Evolutionary conservation across 1,140 invertebrate genomes (phyloP).

Genomic region (Hylyphantes graminicola): DNA sequence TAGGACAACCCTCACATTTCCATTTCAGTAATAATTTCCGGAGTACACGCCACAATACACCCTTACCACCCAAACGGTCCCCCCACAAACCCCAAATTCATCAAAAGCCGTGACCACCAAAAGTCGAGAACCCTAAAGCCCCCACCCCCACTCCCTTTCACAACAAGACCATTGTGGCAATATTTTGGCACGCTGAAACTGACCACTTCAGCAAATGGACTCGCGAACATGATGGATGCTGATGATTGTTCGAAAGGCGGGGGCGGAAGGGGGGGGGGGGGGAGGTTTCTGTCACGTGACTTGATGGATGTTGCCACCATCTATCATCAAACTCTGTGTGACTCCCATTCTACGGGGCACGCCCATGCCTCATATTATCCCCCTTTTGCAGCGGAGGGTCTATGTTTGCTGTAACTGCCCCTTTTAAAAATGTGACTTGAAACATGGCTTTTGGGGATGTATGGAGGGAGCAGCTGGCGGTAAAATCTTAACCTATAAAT

Average conservation of each 20-base stretch:
- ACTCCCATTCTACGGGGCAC: neutral
- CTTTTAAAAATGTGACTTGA: no score
- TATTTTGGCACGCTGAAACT: constrained; percentile 51
- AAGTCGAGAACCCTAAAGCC: neutral
- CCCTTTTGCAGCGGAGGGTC: no score
- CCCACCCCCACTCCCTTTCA: neutral
- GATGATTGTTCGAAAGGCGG: constrained; percentile 52
- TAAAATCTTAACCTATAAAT: no score
- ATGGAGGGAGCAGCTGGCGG: no score
- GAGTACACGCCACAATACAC: no score
- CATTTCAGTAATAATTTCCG: no score
- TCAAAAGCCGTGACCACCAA: neutral
- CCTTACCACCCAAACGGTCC: no score
- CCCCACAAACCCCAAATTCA: no score
- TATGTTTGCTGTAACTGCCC: no score
- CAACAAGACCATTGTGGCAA: constrained; percentile 35
- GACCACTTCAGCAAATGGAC: constrained; percentile 54
- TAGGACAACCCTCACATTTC: no score
- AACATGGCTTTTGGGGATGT: no score
- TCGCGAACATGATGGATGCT: constrained; percentile 48
- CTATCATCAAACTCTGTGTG: neutral
- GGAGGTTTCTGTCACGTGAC: constrained; percentile 25
- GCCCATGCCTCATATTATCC: no score
- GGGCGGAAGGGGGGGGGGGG: neutral
- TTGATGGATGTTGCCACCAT: constrained; percentile 53